A percentile compares a stretch with the other conserved stretches of the same genome.
Conservation (phyloP, 2,113 vertebrate species). For the Coryphaenoides rupestris region DNA sequence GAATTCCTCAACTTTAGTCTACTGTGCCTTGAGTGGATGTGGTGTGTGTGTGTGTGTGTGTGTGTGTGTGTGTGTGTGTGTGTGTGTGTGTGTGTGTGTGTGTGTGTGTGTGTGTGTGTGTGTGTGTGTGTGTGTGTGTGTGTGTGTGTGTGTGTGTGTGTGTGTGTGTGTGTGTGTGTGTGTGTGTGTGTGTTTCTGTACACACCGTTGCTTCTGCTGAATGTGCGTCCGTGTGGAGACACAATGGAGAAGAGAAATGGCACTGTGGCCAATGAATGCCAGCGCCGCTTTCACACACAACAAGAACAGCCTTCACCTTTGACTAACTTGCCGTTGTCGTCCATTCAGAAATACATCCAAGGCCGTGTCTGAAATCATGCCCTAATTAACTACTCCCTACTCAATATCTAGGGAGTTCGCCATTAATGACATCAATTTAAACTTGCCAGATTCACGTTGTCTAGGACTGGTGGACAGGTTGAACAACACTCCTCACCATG, state of each 20-base stretch:
- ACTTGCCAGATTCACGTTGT: too few species aligned
- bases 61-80: slow-evolving; percentile 2
- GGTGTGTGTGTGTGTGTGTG: not conserved
- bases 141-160: not conserved
- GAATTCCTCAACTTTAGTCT: slow-evolving; percentile 9
- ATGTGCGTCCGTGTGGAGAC: slow-evolving; percentile 4
- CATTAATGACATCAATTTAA: too few species aligned
- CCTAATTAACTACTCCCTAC: too few species aligned
- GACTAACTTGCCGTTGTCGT: not conserved
- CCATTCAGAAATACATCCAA: slow-evolving; percentile 20
- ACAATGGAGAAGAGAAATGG: slow-evolving; percentile 28
- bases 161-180: slow-evolving; percentile 2
- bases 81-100: slow-evolving; percentile 7
- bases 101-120: too few species aligned
- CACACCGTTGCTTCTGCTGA: not conserved
- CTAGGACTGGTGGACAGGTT: too few species aligned
- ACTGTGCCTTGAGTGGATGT: not conserved
- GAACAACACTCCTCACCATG: too few species aligned
- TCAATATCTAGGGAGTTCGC: too few species aligned
- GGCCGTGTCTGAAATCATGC: too few species aligned
- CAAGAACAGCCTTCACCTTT: not conserved
- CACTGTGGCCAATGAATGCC: slow-evolving; percentile 7
- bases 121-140: too few species aligned
- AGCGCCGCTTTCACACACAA: not conserved
- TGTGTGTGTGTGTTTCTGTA: not conserved